Conservation (phyloP, 2,797 vertebrate genomes). For the Chaetodon trifasciatus region DNA sequence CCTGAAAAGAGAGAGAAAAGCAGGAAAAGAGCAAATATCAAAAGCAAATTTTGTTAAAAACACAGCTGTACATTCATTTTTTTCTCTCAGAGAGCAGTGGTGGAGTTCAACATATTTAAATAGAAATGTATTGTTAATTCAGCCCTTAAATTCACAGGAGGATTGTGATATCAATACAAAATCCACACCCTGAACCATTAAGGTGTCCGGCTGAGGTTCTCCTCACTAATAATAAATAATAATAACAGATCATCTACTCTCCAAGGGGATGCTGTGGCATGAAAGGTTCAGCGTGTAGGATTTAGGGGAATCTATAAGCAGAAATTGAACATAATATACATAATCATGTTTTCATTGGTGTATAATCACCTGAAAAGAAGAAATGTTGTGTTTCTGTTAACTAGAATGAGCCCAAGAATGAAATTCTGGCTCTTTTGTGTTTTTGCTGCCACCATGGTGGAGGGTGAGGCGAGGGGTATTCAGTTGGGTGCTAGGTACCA, state of each 20-base stretch:
- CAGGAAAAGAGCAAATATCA: neutral
- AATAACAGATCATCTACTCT: neutral
- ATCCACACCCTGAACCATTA: neutral
- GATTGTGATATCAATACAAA: neutral
- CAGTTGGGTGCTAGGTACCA: no score
- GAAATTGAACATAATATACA: no score
- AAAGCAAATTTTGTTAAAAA: neutral
- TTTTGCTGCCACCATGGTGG: no score
- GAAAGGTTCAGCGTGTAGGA: neutral
- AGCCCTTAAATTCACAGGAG: neutral
- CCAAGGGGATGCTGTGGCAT: neutral
- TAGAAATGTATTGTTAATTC: neutral
- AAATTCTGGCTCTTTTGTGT: no score
- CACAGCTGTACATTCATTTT: neutral
- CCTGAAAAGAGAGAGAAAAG: constrained; percentile 66
- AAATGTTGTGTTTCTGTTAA: no score
- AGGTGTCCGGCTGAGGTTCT: neutral
- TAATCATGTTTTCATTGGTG: neutral
- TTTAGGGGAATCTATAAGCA: no score
- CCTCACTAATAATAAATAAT: neutral
- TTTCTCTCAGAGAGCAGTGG: neutral
- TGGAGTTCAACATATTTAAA: neutral
- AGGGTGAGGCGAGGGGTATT: no score
- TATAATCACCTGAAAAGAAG: no score
- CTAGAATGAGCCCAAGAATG: no score